Conservation (phyloP, 2,888 invertebrate genomes). For the Napeogenes inachia region DNA sequence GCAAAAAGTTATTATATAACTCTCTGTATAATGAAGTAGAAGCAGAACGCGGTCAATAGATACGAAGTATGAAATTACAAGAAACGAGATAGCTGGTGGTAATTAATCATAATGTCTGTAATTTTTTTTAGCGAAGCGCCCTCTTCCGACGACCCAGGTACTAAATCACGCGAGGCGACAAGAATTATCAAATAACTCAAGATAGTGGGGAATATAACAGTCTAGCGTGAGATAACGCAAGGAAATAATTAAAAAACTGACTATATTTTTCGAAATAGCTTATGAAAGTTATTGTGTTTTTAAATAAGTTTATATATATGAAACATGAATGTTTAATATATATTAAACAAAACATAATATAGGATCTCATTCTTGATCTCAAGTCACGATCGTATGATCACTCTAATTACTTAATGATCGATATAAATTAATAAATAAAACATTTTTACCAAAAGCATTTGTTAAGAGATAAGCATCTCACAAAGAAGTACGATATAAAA, state of each 20-base stretch:
- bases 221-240: slow-evolving; percentile 29
- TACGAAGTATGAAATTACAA: slow-evolving; percentile 48
- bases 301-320: not conserved
- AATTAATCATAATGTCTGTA: slow-evolving; percentile 64
- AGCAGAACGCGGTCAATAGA: slow-evolving; percentile 29
- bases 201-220: slow-evolving; percentile 58
- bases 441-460: no score
- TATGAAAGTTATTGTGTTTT: not conserved
- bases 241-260: slow-evolving; percentile 1
- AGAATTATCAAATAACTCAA: slow-evolving; percentile 70
- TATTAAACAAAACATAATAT: no score
- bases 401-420: no score
- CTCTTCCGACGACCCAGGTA: slow-evolving; percentile 52
- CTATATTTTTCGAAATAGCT: not conserved
- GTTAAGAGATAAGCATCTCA: not conserved
- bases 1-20: not conserved
- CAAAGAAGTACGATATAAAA: slow-evolving; percentile 5
- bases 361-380: no score
- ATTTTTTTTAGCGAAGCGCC: slow-evolving; percentile 50
- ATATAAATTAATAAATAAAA: no score
- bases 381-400: no score
- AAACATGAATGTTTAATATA: no score
- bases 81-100: slow-evolving; percentile 43
- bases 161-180: slow-evolving; percentile 63
- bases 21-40: slow-evolving; percentile 15